Evolutionary conservation across 2,888 invertebrate genomes (phyloP).

Genomic region (Mystacides longicornis): DNA sequence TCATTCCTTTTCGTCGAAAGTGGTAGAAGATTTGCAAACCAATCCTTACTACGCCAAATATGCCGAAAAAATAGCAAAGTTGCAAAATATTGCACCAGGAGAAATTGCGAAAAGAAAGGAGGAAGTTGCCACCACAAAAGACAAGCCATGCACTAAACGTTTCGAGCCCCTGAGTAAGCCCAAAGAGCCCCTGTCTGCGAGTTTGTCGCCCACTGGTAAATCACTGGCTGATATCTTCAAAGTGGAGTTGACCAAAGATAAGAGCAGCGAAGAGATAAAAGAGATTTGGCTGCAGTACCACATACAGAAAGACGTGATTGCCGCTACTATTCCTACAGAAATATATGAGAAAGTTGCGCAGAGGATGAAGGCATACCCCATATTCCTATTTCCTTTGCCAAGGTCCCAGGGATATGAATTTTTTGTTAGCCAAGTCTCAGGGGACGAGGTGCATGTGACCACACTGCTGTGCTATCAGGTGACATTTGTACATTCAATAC

Average conservation of each 20-base stretch:
- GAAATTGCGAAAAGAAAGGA: constrained; percentile 63
- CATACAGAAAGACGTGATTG: constrained; percentile 66
- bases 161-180: constrained; percentile 60
- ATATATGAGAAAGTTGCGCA: constrained; percentile 53
- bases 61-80: constrained; percentile 62
- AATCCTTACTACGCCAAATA: constrained; percentile 83
- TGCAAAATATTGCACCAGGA: constrained; percentile 68
- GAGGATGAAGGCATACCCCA: constrained; percentile 53
- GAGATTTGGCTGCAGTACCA: constrained; percentile 78
- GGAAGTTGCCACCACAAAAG: constrained; percentile 35
- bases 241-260: constrained; percentile 63
- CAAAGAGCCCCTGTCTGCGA: constrained; percentile 40
- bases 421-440: constrained; percentile 67
- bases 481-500: too few relatives aligned
- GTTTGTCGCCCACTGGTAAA: constrained; percentile 35
- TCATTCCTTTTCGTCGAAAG: constrained; percentile 25
- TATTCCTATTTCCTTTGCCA: constrained; percentile 75
- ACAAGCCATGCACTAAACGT: constrained; percentile 29
- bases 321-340: constrained; percentile 59
- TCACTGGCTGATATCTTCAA: constrained; percentile 67
- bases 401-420: constrained; percentile 81
- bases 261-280: constrained; percentile 62
- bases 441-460: constrained; percentile 73
- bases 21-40: constrained; percentile 47
- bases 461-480: constrained; percentile 79